phyloP scores from a whole-genome alignment of 2,888 invertebrate species.

The Spodoptera exigua region DNA sequence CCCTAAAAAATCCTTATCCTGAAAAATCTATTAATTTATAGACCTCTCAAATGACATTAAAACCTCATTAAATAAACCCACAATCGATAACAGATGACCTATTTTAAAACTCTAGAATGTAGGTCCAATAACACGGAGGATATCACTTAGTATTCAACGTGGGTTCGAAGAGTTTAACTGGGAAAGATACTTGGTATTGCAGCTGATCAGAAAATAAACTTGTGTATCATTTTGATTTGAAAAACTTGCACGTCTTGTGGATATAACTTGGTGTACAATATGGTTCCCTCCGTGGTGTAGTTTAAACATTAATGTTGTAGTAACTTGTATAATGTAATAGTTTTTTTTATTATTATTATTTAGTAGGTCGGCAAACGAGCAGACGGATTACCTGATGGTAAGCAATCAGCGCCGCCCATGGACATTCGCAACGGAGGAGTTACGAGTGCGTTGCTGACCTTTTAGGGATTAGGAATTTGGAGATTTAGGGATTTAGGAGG shows the following conservation, averaged over 20 bases:
- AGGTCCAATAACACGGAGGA: constrained; percentile 1
- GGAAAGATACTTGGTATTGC: constrained; percentile 22
- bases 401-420: too few species aligned
- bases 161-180: constrained; percentile 26
- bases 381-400: too few species aligned
- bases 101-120: constrained; percentile 5
- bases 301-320: constrained; percentile 4
- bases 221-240: constrained; percentile 36
- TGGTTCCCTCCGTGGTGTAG: constrained; percentile 7
- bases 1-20: too few species aligned
- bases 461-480: too few species aligned
- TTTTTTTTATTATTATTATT: not conserved
- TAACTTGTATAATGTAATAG: not conserved
- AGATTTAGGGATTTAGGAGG: too few species aligned
- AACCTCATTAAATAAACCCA: too few species aligned
- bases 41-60: too few species aligned
- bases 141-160: constrained; percentile 28
- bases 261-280: constrained; percentile 11
- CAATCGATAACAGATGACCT: not conserved
- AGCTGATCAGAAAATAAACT: constrained; percentile 41
- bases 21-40: too few species aligned
- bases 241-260: constrained; percentile 39
- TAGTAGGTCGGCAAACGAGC: too few species aligned
- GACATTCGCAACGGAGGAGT: too few species aligned
- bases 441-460: too few species aligned